Evolutionary conservation across 2,797 vertebrate genomes (phyloP).

Genomic region (Triplophysa bombifrons): DNA sequence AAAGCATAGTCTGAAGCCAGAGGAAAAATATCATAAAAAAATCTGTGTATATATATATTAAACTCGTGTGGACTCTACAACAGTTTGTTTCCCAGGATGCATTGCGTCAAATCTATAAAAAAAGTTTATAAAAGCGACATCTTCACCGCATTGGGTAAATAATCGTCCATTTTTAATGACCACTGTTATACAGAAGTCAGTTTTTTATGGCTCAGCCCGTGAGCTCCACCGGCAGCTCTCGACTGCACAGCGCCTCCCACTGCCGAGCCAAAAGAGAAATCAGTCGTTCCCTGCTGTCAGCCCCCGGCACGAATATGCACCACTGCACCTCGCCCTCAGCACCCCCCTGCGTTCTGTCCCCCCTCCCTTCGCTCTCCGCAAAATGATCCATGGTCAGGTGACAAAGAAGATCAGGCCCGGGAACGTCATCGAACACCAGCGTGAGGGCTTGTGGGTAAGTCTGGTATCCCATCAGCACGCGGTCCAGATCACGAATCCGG

Average conservation of each 20-base stretch:
- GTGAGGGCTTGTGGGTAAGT: constrained; percentile 92
- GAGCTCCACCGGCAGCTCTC: constrained; percentile 93
- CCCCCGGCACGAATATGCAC: constrained; percentile 92
- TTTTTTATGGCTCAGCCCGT: constrained; percentile 44
- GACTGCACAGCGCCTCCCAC: constrained; percentile 93
- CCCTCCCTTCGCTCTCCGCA: constrained; percentile 64
- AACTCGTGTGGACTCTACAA: constrained; percentile 75
- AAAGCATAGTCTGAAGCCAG: constrained; percentile 50
- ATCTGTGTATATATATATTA: constrained; percentile 51
- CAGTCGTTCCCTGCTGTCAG: constrained; percentile 91
- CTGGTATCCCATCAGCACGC: constrained; percentile 95
- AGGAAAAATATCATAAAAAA: constrained; percentile 24
- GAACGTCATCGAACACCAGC: constrained; percentile 92
- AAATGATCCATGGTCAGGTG: constrained; percentile 94
- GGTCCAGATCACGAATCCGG: constrained; percentile 91
- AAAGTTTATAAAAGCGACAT: not conserved
- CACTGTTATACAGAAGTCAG: too few species aligned
- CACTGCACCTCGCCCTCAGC: constrained; percentile 87
- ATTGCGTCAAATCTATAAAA: not conserved
- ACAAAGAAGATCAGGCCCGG: constrained; percentile 90
- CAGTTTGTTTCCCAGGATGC: constrained; percentile 70
- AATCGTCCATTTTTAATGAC: not conserved
- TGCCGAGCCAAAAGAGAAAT: constrained; percentile 92
- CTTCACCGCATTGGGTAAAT: constrained; percentile 1
- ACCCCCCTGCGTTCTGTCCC: constrained; percentile 53